These are phyloP conservation scores for Styela plicata DNA, from an alignment of 23 tunicate species.

Conservation along the genomic window DNA sequence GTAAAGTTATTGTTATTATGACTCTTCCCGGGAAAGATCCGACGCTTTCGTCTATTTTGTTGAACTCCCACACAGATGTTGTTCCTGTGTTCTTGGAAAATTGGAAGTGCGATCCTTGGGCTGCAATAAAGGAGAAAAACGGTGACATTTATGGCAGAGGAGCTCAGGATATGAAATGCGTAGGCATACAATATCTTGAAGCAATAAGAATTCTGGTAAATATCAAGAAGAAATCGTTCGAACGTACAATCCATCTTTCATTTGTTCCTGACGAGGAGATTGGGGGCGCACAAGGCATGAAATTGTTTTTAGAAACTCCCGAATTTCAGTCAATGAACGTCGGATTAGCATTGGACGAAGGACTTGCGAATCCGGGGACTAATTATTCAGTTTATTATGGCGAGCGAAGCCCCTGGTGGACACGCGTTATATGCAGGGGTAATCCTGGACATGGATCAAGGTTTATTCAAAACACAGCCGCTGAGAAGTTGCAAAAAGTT, in stretches of 20 bases:
- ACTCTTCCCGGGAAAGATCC: constrained; percentile 74
- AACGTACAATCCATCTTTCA: constrained; percentile 51
- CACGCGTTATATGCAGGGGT: constrained; percentile 59
- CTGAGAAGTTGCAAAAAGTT: constrained; percentile 52
- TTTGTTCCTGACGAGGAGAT: constrained; percentile 95
- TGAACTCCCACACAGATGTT: constrained; percentile 92
- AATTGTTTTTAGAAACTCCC: constrained; percentile 49
- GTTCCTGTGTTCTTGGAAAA: constrained; percentile 82
- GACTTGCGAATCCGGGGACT: constrained; percentile 78
- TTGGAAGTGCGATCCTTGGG: constrained; percentile 91
- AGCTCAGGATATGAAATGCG: constrained; percentile 96
- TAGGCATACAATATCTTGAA: constrained; percentile 93
- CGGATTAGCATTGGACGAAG: constrained; percentile 91
- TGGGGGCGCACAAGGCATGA: constrained; percentile 79
- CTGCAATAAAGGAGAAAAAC: constrained; percentile 71
- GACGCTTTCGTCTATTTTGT: constrained; percentile 62
- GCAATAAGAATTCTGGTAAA: constrained; percentile 65
- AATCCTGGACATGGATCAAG: constrained; percentile 93
- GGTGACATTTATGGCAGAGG: constrained; percentile 93
- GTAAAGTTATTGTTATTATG: constrained; percentile 48
- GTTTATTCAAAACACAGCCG: constrained; percentile 72
- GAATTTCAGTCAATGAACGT: constrained; percentile 51
- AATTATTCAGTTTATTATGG: constrained; percentile 72
- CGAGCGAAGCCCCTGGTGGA: constrained; percentile 79
- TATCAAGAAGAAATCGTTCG: constrained; percentile 20